Base-by-base conservation (phyloP, 2,888 invertebrate species). In the Leistus spinibarbis region DNA sequence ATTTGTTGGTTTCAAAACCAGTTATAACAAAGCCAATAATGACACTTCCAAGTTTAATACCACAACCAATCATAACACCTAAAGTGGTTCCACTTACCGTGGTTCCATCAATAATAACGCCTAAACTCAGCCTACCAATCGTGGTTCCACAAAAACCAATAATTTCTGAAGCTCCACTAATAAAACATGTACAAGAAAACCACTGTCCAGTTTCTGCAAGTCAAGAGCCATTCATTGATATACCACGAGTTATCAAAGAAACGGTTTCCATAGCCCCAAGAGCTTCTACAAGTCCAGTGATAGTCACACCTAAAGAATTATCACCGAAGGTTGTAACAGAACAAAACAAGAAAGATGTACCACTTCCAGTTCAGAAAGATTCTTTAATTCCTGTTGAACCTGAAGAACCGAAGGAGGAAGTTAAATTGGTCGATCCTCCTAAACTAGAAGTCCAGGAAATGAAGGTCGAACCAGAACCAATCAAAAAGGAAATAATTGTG, bases 201-300 rank as follows among this genome's bases (percentile, higher is more conserved):
- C 75, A 68, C 17, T 68, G 71, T 22, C 67, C 76, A 69, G 81
- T 82, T 75, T 80, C 82, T 4, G 82, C 83, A 79, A 81, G 67
- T 40, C 67, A 67, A 54, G 73, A 73, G 23, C 53, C 67, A 13
- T 60, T 22, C 69, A 78, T 22, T 74, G 75, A 77, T 9, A 75
- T 76, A 24, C 68, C 77, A 53, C 70, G 74, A 63, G 64, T 69
- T 22, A 70, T 76, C 67, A 78, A 77, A 75, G 79, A 80, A 57
- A 76, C 76, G n/a, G 74, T 79, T 19, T 78, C 72, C 22, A 81
- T 83, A 9, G 74, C 79, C 17, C 77, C 72, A 24, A 81, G 83
- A 9, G 82, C 85, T 9, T 86, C 87, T 1, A 85, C 86, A 0
- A 88, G 86, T 80, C 87, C 87, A 0, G 87, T 87, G 2, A 87